phyloP scores from a whole-genome alignment of 1,140 invertebrate genomes.

The Apis mellifera region Amel_HAv3.1 CM009942.2:7013501-7014000 shows the following conservation, averaged over 20 bases:
- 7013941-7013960: slow-evolving; percentile 23
- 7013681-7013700: background rate
- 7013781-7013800: slow-evolving; percentile 35
- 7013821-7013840: slow-evolving; percentile 37
- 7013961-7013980: background rate
- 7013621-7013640: no score
- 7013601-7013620: no score
- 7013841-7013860: slow-evolving; percentile 28
- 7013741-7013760: background rate
- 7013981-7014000: background rate
- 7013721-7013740: background rate
- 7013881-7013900: slow-evolving; percentile 44
- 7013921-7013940: background rate
- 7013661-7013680: background rate
- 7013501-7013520: background rate
- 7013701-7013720: background rate
- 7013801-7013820: slow-evolving; percentile 17
- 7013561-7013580: background rate
- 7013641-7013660: background rate
- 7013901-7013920: slow-evolving; percentile 15
- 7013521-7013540: background rate
- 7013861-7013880: slow-evolving; percentile 63
- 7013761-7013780: slow-evolving; percentile 16
- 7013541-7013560: background rate
- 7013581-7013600: background rate